phyloP scores from a whole-genome alignment of 2,888 invertebrate genomes.

The Crematogaster levior region DNA sequence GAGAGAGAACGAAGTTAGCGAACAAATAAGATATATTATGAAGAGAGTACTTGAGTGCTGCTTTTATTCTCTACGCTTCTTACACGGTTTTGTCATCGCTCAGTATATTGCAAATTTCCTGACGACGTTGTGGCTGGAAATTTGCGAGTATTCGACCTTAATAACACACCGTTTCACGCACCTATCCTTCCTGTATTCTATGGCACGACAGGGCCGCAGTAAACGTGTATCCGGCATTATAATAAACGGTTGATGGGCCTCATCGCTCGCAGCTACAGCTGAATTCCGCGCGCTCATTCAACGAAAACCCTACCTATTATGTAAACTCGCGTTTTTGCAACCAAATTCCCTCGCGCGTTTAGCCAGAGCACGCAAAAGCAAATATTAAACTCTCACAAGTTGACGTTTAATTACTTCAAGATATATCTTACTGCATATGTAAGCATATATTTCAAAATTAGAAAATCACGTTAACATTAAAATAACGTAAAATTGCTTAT shows the following conservation, averaged over 20 bases:
- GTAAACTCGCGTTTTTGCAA: slow-evolving; percentile 28
- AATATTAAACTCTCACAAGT: slow-evolving; percentile 33
- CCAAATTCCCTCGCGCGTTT: slow-evolving; percentile 17
- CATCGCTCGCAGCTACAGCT: slow-evolving; percentile 33
- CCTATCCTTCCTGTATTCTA: slow-evolving; percentile 39
- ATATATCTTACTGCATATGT: slow-evolving; percentile 3
- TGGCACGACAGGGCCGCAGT: slow-evolving; percentile 18
- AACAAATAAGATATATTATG: not conserved
- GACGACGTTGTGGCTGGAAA: slow-evolving; percentile 18
- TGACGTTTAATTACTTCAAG: slow-evolving; percentile 35
- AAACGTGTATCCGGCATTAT: slow-evolving; percentile 33
- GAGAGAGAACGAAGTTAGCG: not conserved
- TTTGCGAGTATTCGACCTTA: slow-evolving; percentile 30
- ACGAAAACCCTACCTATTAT: slow-evolving; percentile 21
- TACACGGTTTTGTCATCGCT: slow-evolving; percentile 3
- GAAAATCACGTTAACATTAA: too few species aligned
- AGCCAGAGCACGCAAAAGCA: slow-evolving; percentile 1
- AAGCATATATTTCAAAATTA: not conserved
- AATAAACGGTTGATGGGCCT: slow-evolving; percentile 44
- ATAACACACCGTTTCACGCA: slow-evolving; percentile 31
- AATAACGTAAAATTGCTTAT: not conserved
- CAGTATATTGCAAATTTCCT: slow-evolving; percentile 28
- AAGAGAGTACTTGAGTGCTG: not conserved
- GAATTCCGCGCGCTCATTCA: slow-evolving; percentile 32
- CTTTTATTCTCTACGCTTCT: slow-evolving; percentile 4